Conservation (phyloP, 2,888 invertebrate species). For the Podabrus alpinus region DNA sequence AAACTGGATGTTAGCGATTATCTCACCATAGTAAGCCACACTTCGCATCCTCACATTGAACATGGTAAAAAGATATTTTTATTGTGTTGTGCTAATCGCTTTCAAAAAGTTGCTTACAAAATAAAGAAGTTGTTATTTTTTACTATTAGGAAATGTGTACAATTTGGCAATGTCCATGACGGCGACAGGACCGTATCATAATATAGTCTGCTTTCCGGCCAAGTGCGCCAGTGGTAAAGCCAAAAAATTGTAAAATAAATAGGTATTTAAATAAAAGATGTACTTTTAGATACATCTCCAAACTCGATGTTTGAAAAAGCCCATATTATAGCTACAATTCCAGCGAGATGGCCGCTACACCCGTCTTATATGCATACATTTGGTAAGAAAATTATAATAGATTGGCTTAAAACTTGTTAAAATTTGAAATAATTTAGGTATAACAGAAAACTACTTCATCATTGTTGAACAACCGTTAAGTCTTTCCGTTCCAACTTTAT, state of each 20-base stretch:
- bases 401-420: background rate
- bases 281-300: background rate
- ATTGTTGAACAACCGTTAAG: conserved; percentile 88
- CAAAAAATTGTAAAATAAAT: background rate
- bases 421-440: conserved; percentile 51
- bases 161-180: conserved; percentile 80
- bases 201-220: conserved; percentile 71
- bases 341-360: conserved; percentile 77
- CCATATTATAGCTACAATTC: conserved; percentile 70
- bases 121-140: background rate
- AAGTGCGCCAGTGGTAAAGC: conserved; percentile 47
- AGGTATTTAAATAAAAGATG: conserved; percentile 35
- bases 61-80: conserved; percentile 68
- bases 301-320: conserved; percentile 69
- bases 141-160: conserved; percentile 66
- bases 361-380: conserved; percentile 94
- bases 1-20: conserved; percentile 63
- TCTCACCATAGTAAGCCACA: conserved; percentile 49
- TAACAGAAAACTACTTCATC: conserved; percentile 85
- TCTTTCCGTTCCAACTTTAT: conserved; percentile 66
- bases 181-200: conserved; percentile 69
- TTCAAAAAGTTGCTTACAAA: background rate
- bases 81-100: background rate
- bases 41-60: conserved; percentile 81
- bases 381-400: conserved; percentile 53